Evolutionary conservation across 92 coral and sea anemone species (phyloP), one percentile per base, ranked within the genome.

Genomic region (Montipora capitata): DNA sequence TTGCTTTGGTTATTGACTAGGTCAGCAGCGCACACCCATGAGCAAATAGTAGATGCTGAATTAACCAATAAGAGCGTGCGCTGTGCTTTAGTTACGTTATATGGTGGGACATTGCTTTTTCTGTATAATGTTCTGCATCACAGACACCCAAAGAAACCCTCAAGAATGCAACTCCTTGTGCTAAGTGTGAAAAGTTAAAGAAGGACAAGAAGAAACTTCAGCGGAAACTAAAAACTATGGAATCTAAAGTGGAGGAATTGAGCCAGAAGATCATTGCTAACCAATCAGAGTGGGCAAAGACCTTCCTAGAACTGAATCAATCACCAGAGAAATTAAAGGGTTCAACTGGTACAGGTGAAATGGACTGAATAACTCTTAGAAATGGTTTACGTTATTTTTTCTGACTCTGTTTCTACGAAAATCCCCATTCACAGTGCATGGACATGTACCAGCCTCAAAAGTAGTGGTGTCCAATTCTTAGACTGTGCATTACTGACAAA

Each of bases 251-350:
- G 43, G 66, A 68, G 39, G 84, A 64, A 5, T 61, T 61, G 20
- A 61, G 27, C 66, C 66, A 61, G 66, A 61, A 61, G 66, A 14
- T 61, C 27, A 61, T 16, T 14, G 20, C 27, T 16, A 79, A 79
- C 66, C 51, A 79, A 58, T 59, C 84, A 57, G 71, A 68, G 66
- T 79, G 84, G 84, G 84, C 70, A 39, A 63, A 79, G 73, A 79
- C 84, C 52, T 57, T 79, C n/a, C 62, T 61, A 18, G 58, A 52
- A 65, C 62, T 40, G 51, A 64, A 68, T 35, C 72, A 65, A 61
- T 52, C 62, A 49, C 59, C 66, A 79, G 56, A 14, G 9, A 61
- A 61, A 61, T 61, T 3, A 61, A 61, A 13, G 20, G 2, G 3
- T 14, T 7, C 66, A 61, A n/a, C 66, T 61, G 20, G 66, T 61